These are phyloP conservation scores for Drosophila flavopinicola DNA, from an alignment of 2,888 invertebrate species.

Conservation along the genomic window DNA sequence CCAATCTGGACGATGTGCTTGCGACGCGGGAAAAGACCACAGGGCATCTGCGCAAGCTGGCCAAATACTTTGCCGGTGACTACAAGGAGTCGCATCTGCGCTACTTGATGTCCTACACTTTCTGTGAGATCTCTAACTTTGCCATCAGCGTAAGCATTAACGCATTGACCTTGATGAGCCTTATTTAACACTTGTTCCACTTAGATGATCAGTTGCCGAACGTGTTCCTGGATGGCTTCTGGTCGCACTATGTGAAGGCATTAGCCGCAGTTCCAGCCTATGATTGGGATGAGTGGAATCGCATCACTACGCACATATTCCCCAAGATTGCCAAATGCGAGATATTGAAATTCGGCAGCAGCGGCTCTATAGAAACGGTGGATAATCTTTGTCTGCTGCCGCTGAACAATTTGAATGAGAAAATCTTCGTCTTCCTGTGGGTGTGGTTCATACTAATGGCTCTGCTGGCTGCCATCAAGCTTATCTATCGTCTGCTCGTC, in stretches of 20 bases:
- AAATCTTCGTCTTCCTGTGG: slow-evolving; percentile 90
- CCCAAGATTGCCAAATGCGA: slow-evolving; percentile 93
- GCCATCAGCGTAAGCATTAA: slow-evolving; percentile 88
- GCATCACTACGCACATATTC: slow-evolving; percentile 80
- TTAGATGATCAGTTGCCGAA: slow-evolving; percentile 80
- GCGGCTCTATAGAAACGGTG: slow-evolving; percentile 91
- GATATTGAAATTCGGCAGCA: slow-evolving; percentile 93
- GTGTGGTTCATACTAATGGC: slow-evolving; percentile 89
- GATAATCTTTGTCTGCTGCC: slow-evolving; percentile 92
- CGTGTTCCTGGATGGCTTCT: slow-evolving; percentile 81
- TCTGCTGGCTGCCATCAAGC: slow-evolving; percentile 86
- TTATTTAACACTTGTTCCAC: neutral
- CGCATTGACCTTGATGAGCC: rapidly evolving
- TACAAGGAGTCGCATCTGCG: slow-evolving; percentile 80
- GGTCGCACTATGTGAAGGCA: slow-evolving; percentile 80
- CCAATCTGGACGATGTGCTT: slow-evolving; percentile 74
- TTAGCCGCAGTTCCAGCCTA: slow-evolving; percentile 75
- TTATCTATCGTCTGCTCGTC: slow-evolving; percentile 88
- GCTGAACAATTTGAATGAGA: slow-evolving; percentile 91
- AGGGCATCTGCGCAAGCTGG: slow-evolving; percentile 64
- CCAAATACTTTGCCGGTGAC: slow-evolving; percentile 77
- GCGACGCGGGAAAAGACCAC: slow-evolving; percentile 61
- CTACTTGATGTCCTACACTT: slow-evolving; percentile 88
- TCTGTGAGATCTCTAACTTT: slow-evolving; percentile 91
- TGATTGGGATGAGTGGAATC: slow-evolving; percentile 81